phyloP scores from a whole-genome alignment of 2,113 vertebrate genomes.

The Pyxicephalus adspersus region DNA sequence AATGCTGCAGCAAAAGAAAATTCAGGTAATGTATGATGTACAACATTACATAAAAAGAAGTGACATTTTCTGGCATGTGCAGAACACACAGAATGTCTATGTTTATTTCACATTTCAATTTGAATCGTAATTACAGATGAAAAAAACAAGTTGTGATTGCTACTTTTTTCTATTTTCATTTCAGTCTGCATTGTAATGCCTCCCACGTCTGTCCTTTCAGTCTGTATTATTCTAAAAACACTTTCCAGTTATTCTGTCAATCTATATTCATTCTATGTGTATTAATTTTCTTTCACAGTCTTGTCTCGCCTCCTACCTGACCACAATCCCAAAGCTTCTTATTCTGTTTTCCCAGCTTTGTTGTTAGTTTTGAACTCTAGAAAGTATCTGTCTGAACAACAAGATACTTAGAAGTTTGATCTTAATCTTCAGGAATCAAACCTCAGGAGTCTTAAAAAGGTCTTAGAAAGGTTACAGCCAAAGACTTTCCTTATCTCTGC shows the following conservation, averaged over 20 bases:
- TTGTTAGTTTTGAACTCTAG: slow-evolving; percentile 21
- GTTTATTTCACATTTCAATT: too few relatives aligned
- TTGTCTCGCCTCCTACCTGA: neutral
- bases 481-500: slow-evolving; percentile 44
- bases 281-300: neutral
- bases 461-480: slow-evolving; percentile 44
- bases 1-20: too few relatives aligned
- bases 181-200: neutral
- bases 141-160: neutral
- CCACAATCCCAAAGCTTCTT: too few relatives aligned
- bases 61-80: too few relatives aligned
- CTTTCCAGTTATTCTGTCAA: neutral
- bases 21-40: too few relatives aligned
- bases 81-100: too few relatives aligned
- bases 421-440: slow-evolving; percentile 43
- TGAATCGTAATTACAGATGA: too few relatives aligned
- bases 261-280: neutral
- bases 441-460: slow-evolving; percentile 24
- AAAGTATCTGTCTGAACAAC: slow-evolving; percentile 36
- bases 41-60: too few relatives aligned
- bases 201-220: neutral
- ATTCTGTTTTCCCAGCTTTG: slow-evolving; percentile 15
- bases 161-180: neutral
- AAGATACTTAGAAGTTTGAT: slow-evolving; percentile 45
- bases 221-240: neutral